Evolutionary conservation across 2,888 invertebrate genomes (phyloP).

Genomic region (Tromatobia lineatoria): DNA sequence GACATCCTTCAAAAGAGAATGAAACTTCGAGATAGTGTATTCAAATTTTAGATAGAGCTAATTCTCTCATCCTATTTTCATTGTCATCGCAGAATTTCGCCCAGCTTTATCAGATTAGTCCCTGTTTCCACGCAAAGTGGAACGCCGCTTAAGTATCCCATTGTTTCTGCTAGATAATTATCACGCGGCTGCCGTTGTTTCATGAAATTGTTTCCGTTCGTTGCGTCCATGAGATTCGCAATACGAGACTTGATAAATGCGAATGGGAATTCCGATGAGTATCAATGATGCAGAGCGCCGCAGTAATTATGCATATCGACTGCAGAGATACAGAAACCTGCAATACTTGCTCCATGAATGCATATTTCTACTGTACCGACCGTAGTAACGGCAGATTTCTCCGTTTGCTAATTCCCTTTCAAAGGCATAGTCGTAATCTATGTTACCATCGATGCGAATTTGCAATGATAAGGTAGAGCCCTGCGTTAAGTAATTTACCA

Average conservation of each 20-base stretch:
- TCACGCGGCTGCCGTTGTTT: neutral
- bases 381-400: neutral
- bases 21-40: constrained; percentile 5
- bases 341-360: neutral
- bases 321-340: neutral
- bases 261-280: neutral
- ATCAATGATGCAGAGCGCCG: neutral
- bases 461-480: no score
- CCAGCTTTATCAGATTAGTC: constrained; percentile 24
- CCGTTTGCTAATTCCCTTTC: neutral
- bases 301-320: constrained; percentile 11
- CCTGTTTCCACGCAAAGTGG: constrained; percentile 42
- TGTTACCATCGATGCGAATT: neutral
- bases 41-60: neutral
- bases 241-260: neutral
- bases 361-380: neutral
- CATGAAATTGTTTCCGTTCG: constrained; percentile 34
- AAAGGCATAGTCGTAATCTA: neutral
- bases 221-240: constrained; percentile 16
- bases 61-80: neutral
- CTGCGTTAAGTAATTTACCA: no score
- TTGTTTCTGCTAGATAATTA: constrained; percentile 15
- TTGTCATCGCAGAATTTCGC: constrained; percentile 7
- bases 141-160: constrained; percentile 17
- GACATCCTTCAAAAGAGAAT: constrained; percentile 17